These are phyloP conservation scores for Anoncus sp. DNA, from an alignment of 2,888 invertebrate species.

Conservation along the genomic window DNA sequence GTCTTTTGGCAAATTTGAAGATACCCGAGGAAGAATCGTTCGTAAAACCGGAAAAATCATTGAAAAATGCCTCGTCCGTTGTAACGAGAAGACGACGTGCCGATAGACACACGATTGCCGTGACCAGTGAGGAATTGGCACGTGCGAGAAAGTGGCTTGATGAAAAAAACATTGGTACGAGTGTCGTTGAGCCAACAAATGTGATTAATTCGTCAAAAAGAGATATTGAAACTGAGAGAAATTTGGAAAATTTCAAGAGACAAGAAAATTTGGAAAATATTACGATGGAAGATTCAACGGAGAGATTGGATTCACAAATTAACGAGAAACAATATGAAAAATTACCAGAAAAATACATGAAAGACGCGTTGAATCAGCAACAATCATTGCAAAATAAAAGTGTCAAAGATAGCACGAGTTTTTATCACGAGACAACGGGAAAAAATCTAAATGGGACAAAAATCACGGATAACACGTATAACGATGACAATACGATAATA, in stretches of 20 bases:
- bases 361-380: constrained; percentile 81
- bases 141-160: constrained; percentile 91
- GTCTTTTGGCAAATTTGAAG: constrained; percentile 86
- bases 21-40: constrained; percentile 80
- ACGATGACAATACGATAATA: constrained; percentile 60
- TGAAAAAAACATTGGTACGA: constrained; percentile 81
- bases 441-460: constrained; percentile 37
- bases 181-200: constrained; percentile 1
- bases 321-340: constrained; percentile 60
- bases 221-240: constrained; percentile 12
- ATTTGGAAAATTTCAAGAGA: not conserved
- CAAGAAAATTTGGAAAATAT: constrained; percentile 31
- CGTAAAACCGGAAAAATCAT: constrained; percentile 79
- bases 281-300: constrained; percentile 27
- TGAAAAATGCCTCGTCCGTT: constrained; percentile 67
- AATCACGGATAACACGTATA: constrained; percentile 50
- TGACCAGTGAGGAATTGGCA: constrained; percentile 91
- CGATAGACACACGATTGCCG: constrained; percentile 92
- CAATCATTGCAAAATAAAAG: constrained; percentile 76
- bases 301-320: constrained; percentile 31
- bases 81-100: constrained; percentile 85
- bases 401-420: constrained; percentile 53
- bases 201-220: constrained; percentile 6
- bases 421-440: constrained; percentile 50
- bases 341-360: constrained; percentile 76